phyloP scores from a whole-genome alignment of 2,797 vertebrate genomes.

The Dendrocincla fuliginosa region DNA sequence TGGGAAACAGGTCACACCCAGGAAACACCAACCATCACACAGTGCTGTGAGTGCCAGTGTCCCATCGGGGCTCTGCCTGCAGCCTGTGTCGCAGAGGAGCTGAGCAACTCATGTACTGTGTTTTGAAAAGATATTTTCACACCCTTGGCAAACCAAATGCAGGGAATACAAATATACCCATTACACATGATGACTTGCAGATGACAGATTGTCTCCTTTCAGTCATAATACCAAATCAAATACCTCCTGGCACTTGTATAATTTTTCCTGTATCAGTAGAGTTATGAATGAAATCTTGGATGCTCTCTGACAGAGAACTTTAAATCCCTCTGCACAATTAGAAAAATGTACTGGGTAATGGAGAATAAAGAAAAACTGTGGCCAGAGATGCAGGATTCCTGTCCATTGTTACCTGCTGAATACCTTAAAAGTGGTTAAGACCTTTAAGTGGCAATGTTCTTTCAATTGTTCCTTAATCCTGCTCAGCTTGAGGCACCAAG shows the following conservation, averaged over 20 bases:
- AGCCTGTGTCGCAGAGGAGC: not conserved
- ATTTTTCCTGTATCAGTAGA: not conserved
- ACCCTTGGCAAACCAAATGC: not conserved
- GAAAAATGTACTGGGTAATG: not conserved
- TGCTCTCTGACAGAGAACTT: not conserved
- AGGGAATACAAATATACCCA: not conserved
- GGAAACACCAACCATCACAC: not conserved
- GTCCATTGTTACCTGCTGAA: not conserved
- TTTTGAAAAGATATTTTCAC: not conserved
- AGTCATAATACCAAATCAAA: not conserved
- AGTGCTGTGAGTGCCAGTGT: not conserved
- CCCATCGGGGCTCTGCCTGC: rapidly evolving
- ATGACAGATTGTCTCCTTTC: not conserved
- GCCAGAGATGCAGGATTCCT: not conserved
- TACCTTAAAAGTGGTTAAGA: not conserved
- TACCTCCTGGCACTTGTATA: not conserved
- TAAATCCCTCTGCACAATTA: not conserved
- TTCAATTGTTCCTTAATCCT: conserved; percentile 56
- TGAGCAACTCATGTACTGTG: not conserved
- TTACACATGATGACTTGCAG: not conserved
- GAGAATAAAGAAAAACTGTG: not conserved
- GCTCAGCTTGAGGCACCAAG: conserved; percentile 68
- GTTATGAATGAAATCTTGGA: not conserved
- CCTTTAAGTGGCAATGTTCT: not conserved
- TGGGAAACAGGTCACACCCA: not conserved